These are phyloP conservation scores for Drosophila simulans DNA, from an alignment of 1,140 invertebrate species.

Conservation along the genomic window DNA sequence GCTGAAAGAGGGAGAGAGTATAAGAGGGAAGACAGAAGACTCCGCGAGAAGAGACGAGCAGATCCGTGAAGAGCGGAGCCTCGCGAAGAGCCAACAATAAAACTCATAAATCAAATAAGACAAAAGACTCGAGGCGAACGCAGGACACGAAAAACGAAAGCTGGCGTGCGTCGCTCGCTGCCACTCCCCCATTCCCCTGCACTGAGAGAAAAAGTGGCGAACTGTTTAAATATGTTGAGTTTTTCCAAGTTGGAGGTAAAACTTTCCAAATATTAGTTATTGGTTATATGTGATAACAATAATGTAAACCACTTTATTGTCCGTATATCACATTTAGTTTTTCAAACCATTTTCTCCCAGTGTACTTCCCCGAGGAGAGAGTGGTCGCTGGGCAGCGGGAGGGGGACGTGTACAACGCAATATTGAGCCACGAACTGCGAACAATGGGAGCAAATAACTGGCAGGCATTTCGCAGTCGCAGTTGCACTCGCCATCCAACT, in stretches of 20 bases:
- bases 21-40: constrained; percentile 6
- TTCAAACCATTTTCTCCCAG: not conserved
- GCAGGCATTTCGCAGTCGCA: constrained; percentile 64
- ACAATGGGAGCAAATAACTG: constrained; percentile 83
- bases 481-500: constrained; percentile 2
- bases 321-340: no score
- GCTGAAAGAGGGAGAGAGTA: not conserved
- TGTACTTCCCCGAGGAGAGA: not conserved
- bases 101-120: constrained; percentile 83
- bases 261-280: no score
- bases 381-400: not conserved
- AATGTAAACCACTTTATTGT: no score
- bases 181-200: constrained; percentile 4
- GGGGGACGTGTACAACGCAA: constrained; percentile 53
- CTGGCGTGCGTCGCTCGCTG: constrained; percentile 42
- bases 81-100: constrained; percentile 65
- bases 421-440: constrained; percentile 78
- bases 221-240: not conserved
- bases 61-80: constrained; percentile 1
- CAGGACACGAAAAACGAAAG: constrained; percentile 70
- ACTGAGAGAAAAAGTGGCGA: constrained; percentile 4
- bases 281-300: no score
- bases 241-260: no score
- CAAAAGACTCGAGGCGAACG: constrained; percentile 80
- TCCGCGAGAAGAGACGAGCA: constrained; percentile 22